A percentile compares a stretch with the other conserved stretches of the same genome.
phyloP scores from a whole-genome alignment of 2,113 vertebrate species.

The Eptesicus fuscus region DNA sequence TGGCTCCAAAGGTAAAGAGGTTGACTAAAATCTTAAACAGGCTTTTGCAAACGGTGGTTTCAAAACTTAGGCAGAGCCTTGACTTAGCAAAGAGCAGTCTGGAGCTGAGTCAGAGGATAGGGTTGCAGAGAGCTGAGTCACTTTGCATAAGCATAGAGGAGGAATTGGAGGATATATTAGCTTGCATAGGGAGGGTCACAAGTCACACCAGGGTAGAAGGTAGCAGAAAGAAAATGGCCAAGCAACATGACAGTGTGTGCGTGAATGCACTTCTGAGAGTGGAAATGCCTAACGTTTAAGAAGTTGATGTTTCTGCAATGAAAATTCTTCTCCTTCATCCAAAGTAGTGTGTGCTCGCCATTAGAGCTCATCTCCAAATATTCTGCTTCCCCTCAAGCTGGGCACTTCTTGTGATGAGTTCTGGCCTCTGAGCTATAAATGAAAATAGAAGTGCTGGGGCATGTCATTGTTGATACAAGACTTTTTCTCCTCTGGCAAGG shows the following conservation, averaged over 20 bases:
- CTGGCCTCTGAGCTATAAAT: neutral
- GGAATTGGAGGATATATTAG: neutral
- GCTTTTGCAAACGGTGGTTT: neutral
- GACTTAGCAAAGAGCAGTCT: neutral
- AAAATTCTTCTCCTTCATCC: neutral
- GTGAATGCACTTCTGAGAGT: accelerated
- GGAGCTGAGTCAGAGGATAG: neutral
- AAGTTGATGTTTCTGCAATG: neutral
- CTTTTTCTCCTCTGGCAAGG: neutral
- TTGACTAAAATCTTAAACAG: neutral
- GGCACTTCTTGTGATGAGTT: neutral
- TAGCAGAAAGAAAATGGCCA: neutral
- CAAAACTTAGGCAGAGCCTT: neutral
- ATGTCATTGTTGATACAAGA: neutral
- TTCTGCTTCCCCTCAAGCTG: neutral
- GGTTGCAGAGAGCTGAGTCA: neutral
- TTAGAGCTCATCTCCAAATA: too few species aligned
- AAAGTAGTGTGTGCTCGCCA: accelerated
- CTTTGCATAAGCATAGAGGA: neutral
- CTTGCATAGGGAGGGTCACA: neutral
- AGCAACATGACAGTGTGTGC: accelerated
- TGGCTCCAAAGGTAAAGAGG: neutral
- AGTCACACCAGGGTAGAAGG: too few species aligned
- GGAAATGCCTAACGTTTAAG: neutral
- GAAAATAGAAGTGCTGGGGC: neutral